A percentile compares a stretch with the other conserved stretches of the same genome.
These are phyloP conservation scores for Eulithis testata DNA, from an alignment of 2,888 invertebrate species.

Conservation along the genomic window DNA sequence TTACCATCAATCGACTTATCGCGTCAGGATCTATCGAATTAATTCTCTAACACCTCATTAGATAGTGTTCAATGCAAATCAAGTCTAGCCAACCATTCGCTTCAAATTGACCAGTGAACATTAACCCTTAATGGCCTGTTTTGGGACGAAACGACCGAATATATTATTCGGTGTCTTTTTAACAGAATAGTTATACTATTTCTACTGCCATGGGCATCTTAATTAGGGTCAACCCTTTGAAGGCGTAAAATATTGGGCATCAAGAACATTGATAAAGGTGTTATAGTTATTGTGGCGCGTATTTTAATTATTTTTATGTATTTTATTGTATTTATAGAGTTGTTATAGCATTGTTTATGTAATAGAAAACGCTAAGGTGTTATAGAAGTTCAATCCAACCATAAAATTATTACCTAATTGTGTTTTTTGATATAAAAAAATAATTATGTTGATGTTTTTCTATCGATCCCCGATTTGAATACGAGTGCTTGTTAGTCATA, in stretches of 20 bases:
- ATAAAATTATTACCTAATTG: too few relatives aligned
- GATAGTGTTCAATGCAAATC: constrained; percentile 76
- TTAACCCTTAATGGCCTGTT: constrained; percentile 63
- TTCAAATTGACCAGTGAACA: constrained; percentile 65
- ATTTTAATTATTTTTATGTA: constrained; percentile 25
- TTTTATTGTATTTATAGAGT: constrained; percentile 17
- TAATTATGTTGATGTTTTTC: too few relatives aligned
- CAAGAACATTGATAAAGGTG: constrained; percentile 46
- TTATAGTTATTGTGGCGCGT: constrained; percentile 54
- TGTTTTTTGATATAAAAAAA: too few relatives aligned
- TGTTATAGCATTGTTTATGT: neutral
- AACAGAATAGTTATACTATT: constrained; percentile 52
- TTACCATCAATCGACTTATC: constrained; percentile 64
- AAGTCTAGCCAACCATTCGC: constrained; percentile 67
- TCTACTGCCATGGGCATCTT: constrained; percentile 67
- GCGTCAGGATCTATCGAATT: constrained; percentile 73
- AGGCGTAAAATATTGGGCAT: constrained; percentile 55
- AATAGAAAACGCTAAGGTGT: too few relatives aligned
- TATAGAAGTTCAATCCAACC: too few relatives aligned
- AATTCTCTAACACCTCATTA: constrained; percentile 81
- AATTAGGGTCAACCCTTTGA: constrained; percentile 72
- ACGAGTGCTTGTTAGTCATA: too few relatives aligned
- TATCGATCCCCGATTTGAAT: too few relatives aligned
- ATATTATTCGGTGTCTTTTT: constrained; percentile 11
- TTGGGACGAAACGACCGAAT: constrained; percentile 50